Evolutionary conservation across 2,888 invertebrate genomes (phyloP), one percentile per base, ranked within the genome.

Genomic region (Caenorhabditis drosophilae): DNA sequence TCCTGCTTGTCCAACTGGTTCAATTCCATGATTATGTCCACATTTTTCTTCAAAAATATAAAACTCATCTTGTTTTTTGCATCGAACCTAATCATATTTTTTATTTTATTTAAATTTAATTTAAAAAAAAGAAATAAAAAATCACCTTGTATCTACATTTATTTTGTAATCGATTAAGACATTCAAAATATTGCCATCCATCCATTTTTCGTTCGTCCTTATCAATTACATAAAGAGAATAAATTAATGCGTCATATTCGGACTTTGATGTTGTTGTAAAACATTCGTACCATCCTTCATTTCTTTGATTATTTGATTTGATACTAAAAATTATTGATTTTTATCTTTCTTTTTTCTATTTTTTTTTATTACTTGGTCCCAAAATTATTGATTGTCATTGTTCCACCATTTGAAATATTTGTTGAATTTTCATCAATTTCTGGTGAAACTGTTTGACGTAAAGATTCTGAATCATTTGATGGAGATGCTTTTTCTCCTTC

Each of bases 161-260:
- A 60, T 59, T 62, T 36, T 73, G 71, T 15, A 75, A 61, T 4
- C 76, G 62, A 45, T 73, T 64, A 18, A 74, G 47, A 52, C 76
- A 76, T 26, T 76, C 74, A 54, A 63, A 75, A 48, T 73, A 66
- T 0, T 59, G 53, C 54, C 57, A 71, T 20, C 70, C 73, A 40
- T 73, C 73, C 22, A 55, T 48, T 36, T 73, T 71, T 25, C 46
- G 44, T 7, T 66, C 64, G 20, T 55, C 52, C n/a, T 57, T 31
- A 11, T 57, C 55, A 6, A 55, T 53, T 2, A 73, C 76, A 40
- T 69, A 76, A n/a, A 76, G 61, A 6, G 76, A 76, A 52, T 69
- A 76, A 40, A 76, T 57, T 7, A 76, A 62, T 0, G 74, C 76
- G 7, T 70, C 59, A 53, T 64, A 70, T 42, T 76, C 73, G 2